Percentiles rank a stretch among this genome's conserved stretches.
phyloP scores from a whole-genome alignment of 1,140 invertebrate genomes.

The Subanguina moxae region DNA sequence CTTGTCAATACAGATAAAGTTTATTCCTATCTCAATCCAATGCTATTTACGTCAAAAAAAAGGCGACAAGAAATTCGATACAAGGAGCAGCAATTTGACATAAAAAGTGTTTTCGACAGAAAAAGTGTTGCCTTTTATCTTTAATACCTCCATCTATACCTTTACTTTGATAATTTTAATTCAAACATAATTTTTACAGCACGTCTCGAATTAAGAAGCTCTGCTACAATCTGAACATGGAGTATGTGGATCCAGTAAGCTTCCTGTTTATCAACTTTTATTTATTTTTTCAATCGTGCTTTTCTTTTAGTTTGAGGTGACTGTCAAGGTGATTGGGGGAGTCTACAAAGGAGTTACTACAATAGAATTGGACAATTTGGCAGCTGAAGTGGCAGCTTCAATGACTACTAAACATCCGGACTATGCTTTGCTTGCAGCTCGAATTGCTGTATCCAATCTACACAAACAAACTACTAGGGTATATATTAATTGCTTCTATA shows the following conservation, averaged over 20 bases:
- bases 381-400: slow-evolving; percentile 89
- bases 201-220: slow-evolving; percentile 88
- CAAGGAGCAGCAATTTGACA: no score
- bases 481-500: neutral
- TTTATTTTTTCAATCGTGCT: neutral
- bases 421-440: slow-evolving; percentile 88
- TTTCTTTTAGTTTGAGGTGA: slow-evolving; percentile 53
- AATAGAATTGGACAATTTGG: slow-evolving; percentile 89
- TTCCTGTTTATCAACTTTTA: neutral
- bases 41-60: no score
- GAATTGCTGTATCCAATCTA: slow-evolving; percentile 91
- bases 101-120: no score
- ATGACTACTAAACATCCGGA: slow-evolving; percentile 94
- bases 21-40: no score
- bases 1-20: no score
- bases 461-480: slow-evolving; percentile 75
- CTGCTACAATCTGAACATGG: slow-evolving; percentile 89
- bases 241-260: slow-evolving; percentile 86
- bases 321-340: slow-evolving; percentile 75
- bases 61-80: no score
- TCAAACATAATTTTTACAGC: neutral
- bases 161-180: no score
- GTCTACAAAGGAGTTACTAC: slow-evolving; percentile 93
- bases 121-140: no score
- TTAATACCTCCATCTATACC: no score